Evolutionary conservation across 2,888 invertebrate genomes (phyloP), one percentile per base, ranked within the genome.

Genomic region (Eupithecia exiguata): DNA sequence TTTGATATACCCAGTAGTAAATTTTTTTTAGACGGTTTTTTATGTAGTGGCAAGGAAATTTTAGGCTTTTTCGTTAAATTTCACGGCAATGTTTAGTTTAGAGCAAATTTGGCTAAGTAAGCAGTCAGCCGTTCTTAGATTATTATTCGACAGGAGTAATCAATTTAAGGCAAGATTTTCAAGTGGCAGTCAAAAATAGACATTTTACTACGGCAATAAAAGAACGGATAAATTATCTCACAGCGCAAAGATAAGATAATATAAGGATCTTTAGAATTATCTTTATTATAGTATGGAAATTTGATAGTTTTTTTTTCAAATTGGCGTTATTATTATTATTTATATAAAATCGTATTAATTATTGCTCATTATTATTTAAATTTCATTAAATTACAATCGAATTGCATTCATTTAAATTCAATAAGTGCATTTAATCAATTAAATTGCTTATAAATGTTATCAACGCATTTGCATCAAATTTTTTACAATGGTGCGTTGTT

Each of bases 381-480:
- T 7, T 18, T 46, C 18, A 36, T 53, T 21, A 7, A 14, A 46
- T 73, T 43, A 35, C 35, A 74, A 69, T 53, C 21, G 53, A 68
- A 74, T 68, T 70, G 68, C 70, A 35, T 68, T 21, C 21, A 53
- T 53, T 53, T 63, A 25, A 71, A 58, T 58, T 61, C 35, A 65
- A 70, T 69, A 35, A 69, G 72, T 69, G 68, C 68, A 30, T 65
- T 68, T 62, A 69, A 61, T 73, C 49, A 53, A n/a, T 49, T 49
- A 7, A 53, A 53, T 53, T 21, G n/a, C 9, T 21, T 10, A 21
- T 68, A 70, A 68, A 68, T 53, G 61, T 70, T 9, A 62, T 62
- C 18, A 61, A 16, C 16, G 35, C 9, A 62, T 35, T 18, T 9
- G 18, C 62, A 62, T 1, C 18, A 62, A n/a, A 62, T 1, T 35